Conservation (phyloP, 2,888 invertebrate species). For the Dasysyrphus albostriatus region DNA sequence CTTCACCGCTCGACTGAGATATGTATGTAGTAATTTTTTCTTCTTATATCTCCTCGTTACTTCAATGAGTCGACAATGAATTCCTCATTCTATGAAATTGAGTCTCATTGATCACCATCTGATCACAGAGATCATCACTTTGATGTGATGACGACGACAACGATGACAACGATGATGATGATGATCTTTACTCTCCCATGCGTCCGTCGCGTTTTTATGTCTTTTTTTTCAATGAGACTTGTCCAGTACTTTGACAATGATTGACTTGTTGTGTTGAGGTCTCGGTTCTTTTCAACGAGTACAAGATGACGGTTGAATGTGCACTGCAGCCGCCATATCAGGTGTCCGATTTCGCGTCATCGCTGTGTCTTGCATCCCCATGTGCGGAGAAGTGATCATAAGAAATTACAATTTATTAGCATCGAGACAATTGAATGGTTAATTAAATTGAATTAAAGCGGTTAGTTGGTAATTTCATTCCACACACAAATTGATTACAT, state of each 20-base stretch:
- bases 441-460: conserved; percentile 71
- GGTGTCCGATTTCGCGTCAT: conserved; percentile 38
- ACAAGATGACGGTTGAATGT: conserved; percentile 41
- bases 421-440: conserved; percentile 70
- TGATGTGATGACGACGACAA: conserved; percentile 39
- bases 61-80: conserved; percentile 27
- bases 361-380: background rate
- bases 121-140: conserved; percentile 57
- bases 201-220: conserved; percentile 1
- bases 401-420: conserved; percentile 68
- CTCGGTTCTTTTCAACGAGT: conserved; percentile 53
- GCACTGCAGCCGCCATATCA: conserved; percentile 31
- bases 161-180: conserved; percentile 30
- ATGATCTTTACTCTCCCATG: conserved; percentile 43
- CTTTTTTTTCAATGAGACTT: conserved; percentile 5
- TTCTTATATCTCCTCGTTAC: conserved; percentile 19
- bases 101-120: conserved; percentile 62
- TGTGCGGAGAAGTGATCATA: conserved; percentile 14
- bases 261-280: conserved; percentile 60
- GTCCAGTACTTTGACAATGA: conserved; percentile 60
- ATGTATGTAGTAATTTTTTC: background rate
- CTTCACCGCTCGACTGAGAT: conserved; percentile 26
- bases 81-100: conserved; percentile 24
- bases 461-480: conserved; percentile 55
- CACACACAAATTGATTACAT: conserved; percentile 66